Evolutionary conservation across 2,113 vertebrate species (phyloP), one percentile per base, ranked within the genome.

Genomic region (Stigmatopora argus): DNA sequence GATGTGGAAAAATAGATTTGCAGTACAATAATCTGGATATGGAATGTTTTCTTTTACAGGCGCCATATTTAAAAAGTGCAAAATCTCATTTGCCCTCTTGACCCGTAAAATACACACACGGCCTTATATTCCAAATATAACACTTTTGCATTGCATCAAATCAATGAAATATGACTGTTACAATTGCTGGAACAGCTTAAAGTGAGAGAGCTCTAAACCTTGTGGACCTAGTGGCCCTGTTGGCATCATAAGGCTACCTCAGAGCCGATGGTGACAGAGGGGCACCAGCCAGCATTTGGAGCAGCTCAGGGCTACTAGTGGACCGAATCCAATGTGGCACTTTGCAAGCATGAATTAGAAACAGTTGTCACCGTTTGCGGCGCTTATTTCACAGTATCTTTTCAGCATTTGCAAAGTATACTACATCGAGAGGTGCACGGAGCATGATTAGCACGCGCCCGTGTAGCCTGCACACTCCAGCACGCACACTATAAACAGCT

Each of bases 251-350:
- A 76, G 72, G 72, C 59, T 64, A 72, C 71, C 74, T 75, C 3
- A 53, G 71, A 46, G 72, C 45, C 78, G 85, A 83, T 83, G 78
- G 78, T 75, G 83, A 86, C 80, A 69, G 79, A 86, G 81, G 78
- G 81, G 68, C 38, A 77, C 71, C 56, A 69, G 67, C 52, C 76
- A 56, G 65, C 72, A 79, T 47, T 31, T 75, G 78, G 71, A 81
- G 71, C 70, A 80, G 83, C 66, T 81, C 73, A 60, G 75, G 74
- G 78, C 75, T 85, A 74, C 71, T 14, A 66, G 11, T 52, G 49
- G 55, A 62, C 53, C 67, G 35, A 51, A 67, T 60, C 58, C 41
- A 56, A 51, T 3, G n/a, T 58, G 49, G 59, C 60, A 59, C 34
- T 64, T 67, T 34, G 45, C 62, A 52, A 67, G 31, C 65, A 65